These are phyloP conservation scores for Rhodinocichla rosea DNA, from an alignment of 2,113 vertebrate species.

Conservation along the genomic window DNA sequence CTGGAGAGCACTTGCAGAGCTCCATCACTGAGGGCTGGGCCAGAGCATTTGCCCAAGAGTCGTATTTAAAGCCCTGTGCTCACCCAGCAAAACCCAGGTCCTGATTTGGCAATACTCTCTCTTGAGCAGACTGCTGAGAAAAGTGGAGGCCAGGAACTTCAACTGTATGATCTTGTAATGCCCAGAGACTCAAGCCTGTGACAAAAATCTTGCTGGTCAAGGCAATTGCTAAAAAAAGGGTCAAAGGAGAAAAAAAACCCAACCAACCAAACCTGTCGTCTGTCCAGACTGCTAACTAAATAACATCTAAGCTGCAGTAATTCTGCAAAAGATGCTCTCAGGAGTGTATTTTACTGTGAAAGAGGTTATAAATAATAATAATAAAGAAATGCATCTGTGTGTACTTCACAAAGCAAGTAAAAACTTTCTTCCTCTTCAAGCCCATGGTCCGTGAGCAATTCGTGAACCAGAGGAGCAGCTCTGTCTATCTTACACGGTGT, in stretches of 20 bases:
- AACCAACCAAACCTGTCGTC: not conserved
- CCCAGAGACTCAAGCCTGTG: not conserved
- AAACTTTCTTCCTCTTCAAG: not conserved
- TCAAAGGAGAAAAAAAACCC: not conserved
- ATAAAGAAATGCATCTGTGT: not conserved
- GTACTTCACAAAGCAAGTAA: not conserved
- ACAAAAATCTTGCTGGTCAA: not conserved
- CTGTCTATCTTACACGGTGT: not conserved
- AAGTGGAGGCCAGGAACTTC: not conserved
- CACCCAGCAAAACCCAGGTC: not conserved
- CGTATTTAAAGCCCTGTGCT: not conserved
- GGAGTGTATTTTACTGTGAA: not conserved
- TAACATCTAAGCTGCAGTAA: not conserved
- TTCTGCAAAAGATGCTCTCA: not conserved
- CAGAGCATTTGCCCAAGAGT: not conserved
- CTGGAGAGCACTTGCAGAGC: not conserved
- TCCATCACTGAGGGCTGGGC: rapidly evolving
- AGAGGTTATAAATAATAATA: constrained; percentile 22
- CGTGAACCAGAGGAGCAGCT: constrained; percentile 18
- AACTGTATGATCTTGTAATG: not conserved
- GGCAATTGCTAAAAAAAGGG: not conserved
- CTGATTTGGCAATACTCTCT: not conserved
- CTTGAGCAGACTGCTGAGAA: not conserved
- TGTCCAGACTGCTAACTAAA: not conserved
- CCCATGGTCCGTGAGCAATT: not conserved